Percentiles rank a stretch among this genome's conserved stretches.
Evolutionary conservation across 2,113 vertebrate genomes (phyloP).

Genomic region (Brevimyrus niger): DNA sequence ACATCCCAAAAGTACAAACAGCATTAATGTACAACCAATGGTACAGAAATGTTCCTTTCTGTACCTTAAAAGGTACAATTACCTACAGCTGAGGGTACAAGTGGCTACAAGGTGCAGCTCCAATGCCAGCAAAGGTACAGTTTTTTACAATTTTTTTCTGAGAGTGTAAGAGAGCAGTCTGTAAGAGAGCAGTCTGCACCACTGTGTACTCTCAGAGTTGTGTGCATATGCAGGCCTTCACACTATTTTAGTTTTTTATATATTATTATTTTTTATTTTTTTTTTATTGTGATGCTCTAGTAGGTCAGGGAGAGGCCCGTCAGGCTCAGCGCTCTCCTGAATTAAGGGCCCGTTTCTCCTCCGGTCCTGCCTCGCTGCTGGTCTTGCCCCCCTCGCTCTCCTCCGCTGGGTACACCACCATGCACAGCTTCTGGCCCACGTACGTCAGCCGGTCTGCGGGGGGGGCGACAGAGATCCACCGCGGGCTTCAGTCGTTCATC

Average conservation of each 20-base stretch:
- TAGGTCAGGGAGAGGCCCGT: neutral
- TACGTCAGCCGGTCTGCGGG: conserved; percentile 57
- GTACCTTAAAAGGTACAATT: too few species aligned
- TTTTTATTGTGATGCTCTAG: neutral
- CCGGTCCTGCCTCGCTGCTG: neutral
- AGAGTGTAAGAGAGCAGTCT: neutral
- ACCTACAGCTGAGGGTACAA: too few species aligned
- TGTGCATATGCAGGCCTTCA: neutral
- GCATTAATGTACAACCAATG: too few species aligned
- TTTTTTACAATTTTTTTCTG: too few species aligned
- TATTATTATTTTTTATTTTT: neutral
- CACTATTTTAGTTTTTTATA: neutral
- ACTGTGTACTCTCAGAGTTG: neutral
- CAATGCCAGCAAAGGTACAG: too few species aligned
- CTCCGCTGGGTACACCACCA: conserved; percentile 61
- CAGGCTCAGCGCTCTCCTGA: neutral
- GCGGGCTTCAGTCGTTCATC: neutral
- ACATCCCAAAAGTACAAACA: too few species aligned
- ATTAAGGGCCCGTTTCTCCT: neutral
- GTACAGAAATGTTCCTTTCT: too few species aligned
- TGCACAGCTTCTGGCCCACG: conserved; percentile 66
- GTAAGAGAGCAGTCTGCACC: neutral
- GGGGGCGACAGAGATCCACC: neutral
- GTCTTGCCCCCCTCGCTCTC: neutral
- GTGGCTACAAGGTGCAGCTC: too few species aligned